phyloP scores from a whole-genome alignment of 2,888 invertebrate genomes.

The Torymus tubicola region DNA sequence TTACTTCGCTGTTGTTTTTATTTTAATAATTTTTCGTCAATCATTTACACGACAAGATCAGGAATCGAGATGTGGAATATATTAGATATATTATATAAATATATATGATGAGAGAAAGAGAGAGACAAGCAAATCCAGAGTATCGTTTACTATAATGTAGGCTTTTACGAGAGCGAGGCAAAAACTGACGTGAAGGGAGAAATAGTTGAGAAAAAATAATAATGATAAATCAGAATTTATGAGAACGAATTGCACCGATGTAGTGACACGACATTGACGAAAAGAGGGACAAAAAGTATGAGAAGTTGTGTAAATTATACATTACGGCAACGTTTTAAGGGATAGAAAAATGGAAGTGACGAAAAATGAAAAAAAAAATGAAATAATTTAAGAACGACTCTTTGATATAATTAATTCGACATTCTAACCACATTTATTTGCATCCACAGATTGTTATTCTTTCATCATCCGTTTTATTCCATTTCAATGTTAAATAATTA shows the following conservation, averaged over 20 bases:
- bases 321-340: constrained; percentile 54
- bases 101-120: constrained; percentile 16
- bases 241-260: constrained; percentile 38
- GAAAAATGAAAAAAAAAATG: constrained; percentile 30
- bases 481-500: constrained; percentile 76
- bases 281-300: constrained; percentile 18
- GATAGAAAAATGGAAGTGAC: constrained; percentile 54
- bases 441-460: constrained; percentile 76
- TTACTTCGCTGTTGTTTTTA: constrained; percentile 49
- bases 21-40: constrained; percentile 46
- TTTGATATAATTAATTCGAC: constrained; percentile 67
- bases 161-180: constrained; percentile 41
- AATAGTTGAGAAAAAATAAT: constrained; percentile 18
- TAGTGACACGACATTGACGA: constrained; percentile 36
- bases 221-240: constrained; percentile 25
- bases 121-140: constrained; percentile 51
- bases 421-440: constrained; percentile 75
- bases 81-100: constrained; percentile 29
- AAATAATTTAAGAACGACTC: constrained; percentile 53
- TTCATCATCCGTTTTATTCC: constrained; percentile 75
- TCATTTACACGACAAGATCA: constrained; percentile 26
- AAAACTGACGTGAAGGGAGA: constrained; percentile 44
- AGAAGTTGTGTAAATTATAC: constrained; percentile 49
- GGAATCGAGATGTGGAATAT: constrained; percentile 44
- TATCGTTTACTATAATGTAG: constrained; percentile 53